phyloP scores from a whole-genome alignment of 2,888 invertebrate species.

The Nomada hirtipes region DNA sequence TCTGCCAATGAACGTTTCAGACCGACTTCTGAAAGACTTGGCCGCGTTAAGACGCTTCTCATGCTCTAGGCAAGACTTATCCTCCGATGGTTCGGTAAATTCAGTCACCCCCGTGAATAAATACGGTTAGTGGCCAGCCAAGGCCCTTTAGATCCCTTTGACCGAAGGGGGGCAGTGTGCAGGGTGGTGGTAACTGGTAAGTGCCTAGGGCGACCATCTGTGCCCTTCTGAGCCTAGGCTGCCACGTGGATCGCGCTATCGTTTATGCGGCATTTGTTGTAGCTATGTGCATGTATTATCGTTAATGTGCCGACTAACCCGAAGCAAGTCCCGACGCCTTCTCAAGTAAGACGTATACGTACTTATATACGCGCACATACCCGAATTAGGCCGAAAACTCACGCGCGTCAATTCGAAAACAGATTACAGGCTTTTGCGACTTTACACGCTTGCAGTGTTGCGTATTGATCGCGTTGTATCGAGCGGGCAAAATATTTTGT shows the following conservation, averaged over 20 bases:
- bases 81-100: slow-evolving; percentile 76
- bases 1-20: slow-evolving; percentile 21
- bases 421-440: background rate
- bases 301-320: slow-evolving; percentile 65
- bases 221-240: slow-evolving; percentile 79
- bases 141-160: slow-evolving; percentile 81
- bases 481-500: too few relatives aligned
- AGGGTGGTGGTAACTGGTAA: slow-evolving; percentile 82
- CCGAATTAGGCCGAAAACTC: slow-evolving; percentile 13
- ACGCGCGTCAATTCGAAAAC: background rate
- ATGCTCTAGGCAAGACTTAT: slow-evolving; percentile 71
- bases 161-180: slow-evolving; percentile 75
- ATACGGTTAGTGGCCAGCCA: slow-evolving; percentile 82
- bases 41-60: slow-evolving; percentile 56
- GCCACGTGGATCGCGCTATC: slow-evolving; percentile 83
- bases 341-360: slow-evolving; percentile 23
- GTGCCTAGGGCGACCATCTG: slow-evolving; percentile 84
- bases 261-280: slow-evolving; percentile 82
- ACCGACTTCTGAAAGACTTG: slow-evolving; percentile 38
- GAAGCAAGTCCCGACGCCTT: slow-evolving; percentile 48
- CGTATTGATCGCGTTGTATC: background rate
- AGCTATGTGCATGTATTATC: slow-evolving; percentile 80
- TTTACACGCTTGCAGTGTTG: background rate
- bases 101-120: slow-evolving; percentile 82
- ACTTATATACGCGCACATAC: background rate